These are phyloP conservation scores for Mellivora capensis DNA, from an alignment of 2,113 vertebrate genomes.

Conservation along the genomic window DNA sequence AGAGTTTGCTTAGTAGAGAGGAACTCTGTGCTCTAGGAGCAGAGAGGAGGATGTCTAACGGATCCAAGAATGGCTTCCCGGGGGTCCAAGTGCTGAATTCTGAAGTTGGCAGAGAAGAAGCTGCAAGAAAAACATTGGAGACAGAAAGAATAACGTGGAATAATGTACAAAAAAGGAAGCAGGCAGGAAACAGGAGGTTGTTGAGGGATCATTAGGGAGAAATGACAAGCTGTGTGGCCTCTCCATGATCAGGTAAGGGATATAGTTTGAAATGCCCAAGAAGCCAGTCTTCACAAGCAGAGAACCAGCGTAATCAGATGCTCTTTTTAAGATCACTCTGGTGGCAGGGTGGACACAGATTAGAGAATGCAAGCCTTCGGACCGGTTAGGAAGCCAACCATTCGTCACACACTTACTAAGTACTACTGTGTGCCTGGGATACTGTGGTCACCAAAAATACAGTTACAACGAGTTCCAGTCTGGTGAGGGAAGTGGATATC, in stretches of 20 bases:
- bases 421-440: background rate
- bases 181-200: background rate
- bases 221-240: fast-evolving
- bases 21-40: background rate
- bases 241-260: too few species aligned
- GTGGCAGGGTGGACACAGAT: background rate
- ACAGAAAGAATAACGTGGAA: background rate
- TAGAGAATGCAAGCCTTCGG: background rate
- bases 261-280: background rate
- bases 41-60: background rate
- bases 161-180: background rate
- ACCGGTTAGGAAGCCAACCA: background rate
- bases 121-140: background rate
- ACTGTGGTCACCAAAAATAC: background rate
- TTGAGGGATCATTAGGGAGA: background rate
- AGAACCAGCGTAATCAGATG: background rate
- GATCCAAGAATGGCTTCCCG: background rate
- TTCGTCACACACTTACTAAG: background rate
- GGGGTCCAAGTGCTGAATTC: background rate
- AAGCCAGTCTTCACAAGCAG: background rate
- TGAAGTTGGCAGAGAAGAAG: background rate
- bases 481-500: background rate
- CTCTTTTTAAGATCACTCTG: background rate
- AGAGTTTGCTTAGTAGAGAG: background rate
- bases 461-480: background rate